Conservation (phyloP, 2,113 vertebrate species). For the Gasterosteus aculeatus region DNA sequence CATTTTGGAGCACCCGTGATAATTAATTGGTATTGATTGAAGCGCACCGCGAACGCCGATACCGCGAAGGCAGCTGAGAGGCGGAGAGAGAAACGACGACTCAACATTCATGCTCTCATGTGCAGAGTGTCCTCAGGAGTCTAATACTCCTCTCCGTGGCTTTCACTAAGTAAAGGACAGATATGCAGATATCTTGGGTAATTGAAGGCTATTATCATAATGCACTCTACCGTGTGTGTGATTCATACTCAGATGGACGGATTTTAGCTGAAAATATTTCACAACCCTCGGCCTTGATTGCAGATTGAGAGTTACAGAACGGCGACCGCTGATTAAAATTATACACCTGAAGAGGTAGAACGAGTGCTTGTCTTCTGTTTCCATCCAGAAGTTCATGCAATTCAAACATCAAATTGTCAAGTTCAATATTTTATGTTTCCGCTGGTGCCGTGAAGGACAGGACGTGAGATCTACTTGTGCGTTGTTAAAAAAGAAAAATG, state of each 20-base stretch:
- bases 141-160: slow-evolving; percentile 49
- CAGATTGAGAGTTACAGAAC: slow-evolving; percentile 69
- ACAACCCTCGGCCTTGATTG: slow-evolving; percentile 73
- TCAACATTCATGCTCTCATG: slow-evolving; percentile 32
- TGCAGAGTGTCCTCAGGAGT: slow-evolving; percentile 52
- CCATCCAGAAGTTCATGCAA: slow-evolving; percentile 57
- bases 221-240: slow-evolving; percentile 75
- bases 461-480: slow-evolving; percentile 66
- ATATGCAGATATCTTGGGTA: slow-evolving; percentile 72
- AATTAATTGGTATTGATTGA: slow-evolving; percentile 75
- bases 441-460: slow-evolving; percentile 59
- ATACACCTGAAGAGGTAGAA: slow-evolving; percentile 66
- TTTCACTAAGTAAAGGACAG: slow-evolving; percentile 58
- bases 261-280: slow-evolving; percentile 72
- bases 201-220: slow-evolving; percentile 79
- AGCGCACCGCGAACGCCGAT: slow-evolving; percentile 50
- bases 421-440: slow-evolving; percentile 72
- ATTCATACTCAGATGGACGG: slow-evolving; percentile 77
- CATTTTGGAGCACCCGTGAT: slow-evolving; percentile 62
- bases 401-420: slow-evolving; percentile 73
- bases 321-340: slow-evolving; percentile 71
- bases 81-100: slow-evolving; percentile 42
- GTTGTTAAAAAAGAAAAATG: slow-evolving; percentile 48
- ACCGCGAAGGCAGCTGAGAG: slow-evolving; percentile 9
- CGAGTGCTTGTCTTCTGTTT: slow-evolving; percentile 58